These are phyloP conservation scores for Bujurquina vittata DNA, from an alignment of 2,113 vertebrate genomes.

Conservation along the genomic window DNA sequence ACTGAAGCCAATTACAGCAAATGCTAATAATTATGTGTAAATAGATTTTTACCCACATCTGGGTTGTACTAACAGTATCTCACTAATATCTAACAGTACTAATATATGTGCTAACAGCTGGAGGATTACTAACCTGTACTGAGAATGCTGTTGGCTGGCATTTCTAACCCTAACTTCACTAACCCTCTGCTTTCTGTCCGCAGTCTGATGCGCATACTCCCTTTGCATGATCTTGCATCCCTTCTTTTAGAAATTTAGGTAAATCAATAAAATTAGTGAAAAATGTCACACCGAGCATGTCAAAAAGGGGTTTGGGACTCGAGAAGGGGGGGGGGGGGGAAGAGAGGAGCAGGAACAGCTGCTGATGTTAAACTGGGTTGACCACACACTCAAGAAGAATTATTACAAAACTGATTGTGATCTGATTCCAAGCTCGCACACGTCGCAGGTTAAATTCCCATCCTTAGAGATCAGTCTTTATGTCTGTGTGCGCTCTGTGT, in stretches of 20 bases:
- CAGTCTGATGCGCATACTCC: conserved; percentile 43
- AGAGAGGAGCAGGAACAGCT: conserved; percentile 29
- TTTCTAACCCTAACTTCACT: conserved; percentile 67
- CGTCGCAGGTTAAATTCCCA: neutral
- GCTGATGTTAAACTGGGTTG: conserved; percentile 48
- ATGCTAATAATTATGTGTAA: conserved; percentile 70
- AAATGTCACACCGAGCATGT: neutral
- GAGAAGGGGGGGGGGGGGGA: conserved; percentile 17
- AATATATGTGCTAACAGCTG: conserved; percentile 73
- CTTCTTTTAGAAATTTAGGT: conserved; percentile 44
- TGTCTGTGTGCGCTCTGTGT: conserved; percentile 37
- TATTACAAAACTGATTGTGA: neutral
- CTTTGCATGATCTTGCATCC: conserved; percentile 66
- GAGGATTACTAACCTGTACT: conserved; percentile 70
- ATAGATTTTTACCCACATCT: conserved; percentile 66
- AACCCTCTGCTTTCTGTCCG: conserved; percentile 68
- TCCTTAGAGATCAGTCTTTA: neutral
- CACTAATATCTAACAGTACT: conserved; percentile 77
- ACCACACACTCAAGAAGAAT: conserved; percentile 43
- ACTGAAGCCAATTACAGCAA: conserved; percentile 53
- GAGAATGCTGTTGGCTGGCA: conserved; percentile 67
- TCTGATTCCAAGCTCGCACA: neutral
- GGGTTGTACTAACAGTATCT: conserved; percentile 69
- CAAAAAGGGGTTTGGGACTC: conserved; percentile 64
- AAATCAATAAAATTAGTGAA: neutral